Evolutionary conservation across 37 sponge, comb jelly and placozoan species (phyloP), one percentile per base, ranked within the genome.

Genomic region (Aplysina aerophoba): DNA sequence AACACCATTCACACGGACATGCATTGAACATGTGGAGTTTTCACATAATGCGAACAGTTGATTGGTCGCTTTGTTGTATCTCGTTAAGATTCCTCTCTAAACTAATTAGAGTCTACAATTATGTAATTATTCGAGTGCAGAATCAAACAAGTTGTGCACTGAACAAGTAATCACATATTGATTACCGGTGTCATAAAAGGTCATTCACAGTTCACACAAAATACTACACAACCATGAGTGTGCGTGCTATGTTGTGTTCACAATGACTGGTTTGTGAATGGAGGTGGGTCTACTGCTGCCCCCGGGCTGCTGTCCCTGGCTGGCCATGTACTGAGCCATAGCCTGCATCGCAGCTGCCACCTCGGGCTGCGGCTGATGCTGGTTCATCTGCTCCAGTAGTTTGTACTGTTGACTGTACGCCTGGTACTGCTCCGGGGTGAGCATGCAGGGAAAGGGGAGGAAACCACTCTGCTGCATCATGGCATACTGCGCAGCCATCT

Each of bases 401-500:
- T 79, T 67, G 0, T 11, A 24, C 27, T 35, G 54, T 4, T 44
- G 79, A 4, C 0, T 3, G 50, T 44, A 44, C 6, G 50, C 50
- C 50, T 86, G 79, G 50, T 78, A 79, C 50, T 66, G 81, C 54
- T 64, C 25, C 11, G 79, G 4, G 16, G 35, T 27, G 0, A 53
- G 16, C 65, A 77, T 44, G 83, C n/a, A 86, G 83, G 4, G 87
- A 84, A 31, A 78, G 39, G 16, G 83, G 75, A 15, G 63, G 53
- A 15, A 87, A 36, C 33, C 19, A 8, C 6, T 44, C 8, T 8
- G 6, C 8, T 44, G 50, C 50, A 44, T 44, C 50, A 44, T 44
- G 8, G 50, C 82, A 33, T 84, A 81, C 63, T 80, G 87, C 50
- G 50, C 50, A 44, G 6, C 8, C 50, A 44, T 44, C 50, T 44